Evolutionary conservation across 64 coral and sea anemone genomes (phyloP).

Genomic region (Orbicella faveolata): DNA sequence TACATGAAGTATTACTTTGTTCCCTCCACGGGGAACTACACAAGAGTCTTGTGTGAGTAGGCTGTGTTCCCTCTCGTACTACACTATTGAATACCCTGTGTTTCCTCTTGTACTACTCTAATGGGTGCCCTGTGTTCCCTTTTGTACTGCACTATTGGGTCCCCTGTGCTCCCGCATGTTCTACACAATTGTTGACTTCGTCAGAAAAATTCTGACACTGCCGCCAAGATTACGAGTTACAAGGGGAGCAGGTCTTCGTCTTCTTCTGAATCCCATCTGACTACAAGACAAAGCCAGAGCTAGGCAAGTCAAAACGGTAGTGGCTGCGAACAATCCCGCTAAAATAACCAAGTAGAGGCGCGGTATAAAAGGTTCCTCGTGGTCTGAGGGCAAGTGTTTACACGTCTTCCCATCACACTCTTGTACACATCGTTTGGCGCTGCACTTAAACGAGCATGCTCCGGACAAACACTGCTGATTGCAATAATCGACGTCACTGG

Average conservation of each 20-base stretch:
- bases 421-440: slow-evolving; percentile 54
- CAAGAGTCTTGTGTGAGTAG: background rate
- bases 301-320: slow-evolving; percentile 26
- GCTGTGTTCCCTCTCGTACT: background rate
- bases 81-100: background rate
- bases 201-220: slow-evolving; percentile 13
- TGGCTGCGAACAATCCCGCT: slow-evolving; percentile 67
- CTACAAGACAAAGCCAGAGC: slow-evolving; percentile 36
- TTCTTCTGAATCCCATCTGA: background rate
- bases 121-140: background rate
- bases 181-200: background rate
- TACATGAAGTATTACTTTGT: too few species aligned
- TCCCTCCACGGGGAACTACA: too few species aligned
- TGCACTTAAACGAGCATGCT: slow-evolving; percentile 62
- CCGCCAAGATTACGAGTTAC: background rate
- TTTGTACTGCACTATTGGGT: background rate
- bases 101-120: background rate
- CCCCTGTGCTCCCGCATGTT: background rate
- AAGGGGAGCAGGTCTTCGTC: background rate
- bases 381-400: background rate
- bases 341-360: slow-evolving; percentile 64
- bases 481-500: slow-evolving; percentile 65
- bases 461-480: slow-evolving; percentile 81
- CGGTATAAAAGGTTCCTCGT: slow-evolving; percentile 28
- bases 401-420: slow-evolving; percentile 60